phyloP scores from a whole-genome alignment of 2,113 vertebrate species.

The Panurus biarmicus region DNA sequence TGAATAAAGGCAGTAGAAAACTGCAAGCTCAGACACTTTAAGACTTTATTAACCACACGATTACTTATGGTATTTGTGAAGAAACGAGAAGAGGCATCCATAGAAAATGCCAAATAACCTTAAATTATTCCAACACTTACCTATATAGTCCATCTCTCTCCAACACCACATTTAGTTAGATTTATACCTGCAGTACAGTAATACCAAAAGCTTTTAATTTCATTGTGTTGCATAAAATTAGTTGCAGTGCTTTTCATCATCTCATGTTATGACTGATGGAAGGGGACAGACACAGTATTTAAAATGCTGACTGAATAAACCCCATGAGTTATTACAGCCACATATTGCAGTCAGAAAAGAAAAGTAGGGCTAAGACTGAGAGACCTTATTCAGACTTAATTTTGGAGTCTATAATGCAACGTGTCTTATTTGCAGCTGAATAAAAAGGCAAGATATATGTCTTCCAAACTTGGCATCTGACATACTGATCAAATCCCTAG shows the following conservation, averaged over 20 bases:
- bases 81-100: background rate
- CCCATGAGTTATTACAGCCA: background rate
- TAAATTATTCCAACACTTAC: slow-evolving; percentile 34
- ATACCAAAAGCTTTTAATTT: slow-evolving; percentile 41
- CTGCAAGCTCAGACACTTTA: slow-evolving; percentile 1
- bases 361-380: background rate
- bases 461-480: background rate
- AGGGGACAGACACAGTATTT: background rate
- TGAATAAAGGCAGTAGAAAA: slow-evolving; percentile 21
- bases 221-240: slow-evolving; percentile 54
- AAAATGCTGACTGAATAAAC: slow-evolving; percentile 26
- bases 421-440: background rate
- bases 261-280: slow-evolving; percentile 5
- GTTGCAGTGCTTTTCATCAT: slow-evolving; percentile 12
- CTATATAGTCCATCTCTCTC: background rate
- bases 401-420: background rate
- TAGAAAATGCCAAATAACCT: background rate
- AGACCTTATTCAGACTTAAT: background rate
- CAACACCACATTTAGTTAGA: slow-evolving; percentile 8
- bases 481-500: background rate
- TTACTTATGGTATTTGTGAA: slow-evolving; percentile 5
- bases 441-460: background rate
- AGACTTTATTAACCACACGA: background rate
- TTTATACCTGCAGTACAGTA: slow-evolving; percentile 27
- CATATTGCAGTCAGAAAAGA: background rate